Percentiles rank a stretch among this genome's conserved stretches.
These are phyloP conservation scores for Sylvia atricapilla DNA, from an alignment of 2,113 vertebrate genomes.

Conservation along the genomic window DNA sequence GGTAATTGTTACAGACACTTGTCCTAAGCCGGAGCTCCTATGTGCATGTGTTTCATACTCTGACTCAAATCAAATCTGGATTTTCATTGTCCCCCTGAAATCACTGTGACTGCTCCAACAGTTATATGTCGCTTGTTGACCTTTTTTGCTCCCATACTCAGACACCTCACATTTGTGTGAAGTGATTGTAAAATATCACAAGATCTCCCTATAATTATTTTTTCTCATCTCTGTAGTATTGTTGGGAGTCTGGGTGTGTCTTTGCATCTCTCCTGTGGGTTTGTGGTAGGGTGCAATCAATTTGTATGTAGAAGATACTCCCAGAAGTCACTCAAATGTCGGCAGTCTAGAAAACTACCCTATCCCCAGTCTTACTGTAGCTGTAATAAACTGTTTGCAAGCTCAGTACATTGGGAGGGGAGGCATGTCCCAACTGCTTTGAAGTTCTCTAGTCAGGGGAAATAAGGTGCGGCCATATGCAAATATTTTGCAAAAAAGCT, in stretches of 20 bases:
- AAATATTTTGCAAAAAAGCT: background rate
- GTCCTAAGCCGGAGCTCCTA: background rate
- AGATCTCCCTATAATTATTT: background rate
- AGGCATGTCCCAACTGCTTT: background rate
- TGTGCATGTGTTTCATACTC: background rate
- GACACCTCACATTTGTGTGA: background rate
- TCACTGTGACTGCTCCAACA: background rate
- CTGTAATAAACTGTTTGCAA: background rate
- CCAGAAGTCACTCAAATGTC: background rate
- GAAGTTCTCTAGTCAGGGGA: background rate
- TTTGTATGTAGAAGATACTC: background rate
- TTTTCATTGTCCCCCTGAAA: background rate
- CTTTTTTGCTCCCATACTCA: background rate
- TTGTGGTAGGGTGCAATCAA: background rate
- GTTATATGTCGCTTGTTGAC: background rate
- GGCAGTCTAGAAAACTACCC: background rate
- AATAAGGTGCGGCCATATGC: background rate
- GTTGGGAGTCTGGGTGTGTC: background rate
- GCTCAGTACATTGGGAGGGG: background rate
- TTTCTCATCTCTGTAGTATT: background rate
- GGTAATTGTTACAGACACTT: background rate
- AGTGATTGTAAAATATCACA: background rate
- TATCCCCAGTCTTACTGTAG: background rate
- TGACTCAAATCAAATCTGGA: background rate
- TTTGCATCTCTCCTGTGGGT: background rate